Base-by-base conservation (phyloP, 2,797 vertebrate species). In the Orientallactaga sibirica region DNA sequence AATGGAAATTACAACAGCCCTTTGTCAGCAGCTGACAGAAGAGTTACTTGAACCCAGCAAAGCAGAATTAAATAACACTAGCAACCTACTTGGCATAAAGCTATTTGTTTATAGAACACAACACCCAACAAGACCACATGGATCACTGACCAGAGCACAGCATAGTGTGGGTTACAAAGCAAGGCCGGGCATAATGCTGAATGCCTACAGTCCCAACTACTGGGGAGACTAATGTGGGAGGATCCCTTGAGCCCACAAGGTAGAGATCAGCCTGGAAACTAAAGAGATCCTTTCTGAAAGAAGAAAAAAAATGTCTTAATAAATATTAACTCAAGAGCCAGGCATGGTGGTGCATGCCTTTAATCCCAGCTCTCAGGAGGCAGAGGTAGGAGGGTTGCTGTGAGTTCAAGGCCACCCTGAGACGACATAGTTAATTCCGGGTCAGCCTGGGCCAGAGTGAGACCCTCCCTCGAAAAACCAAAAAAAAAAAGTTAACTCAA, bases 21-120 rank as follows among this genome's bases (percentile, higher is more conserved):
- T 70, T 11, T 84, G 52, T 96, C 84, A 81, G 55, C 20, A 96
- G 84, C 1, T 80, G 43, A 81, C 33, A 81, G 20, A 76, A 76
- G 7, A 91, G 81, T 16, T 79, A 41, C 18, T 86, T 29, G 43
- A 83, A 77, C 33, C 77, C 48, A 73, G 52, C 25, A 88, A 86
- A 93, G 90, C 9, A 68, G 55, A 92, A 64, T 22, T 89, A 58
- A 11, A 20, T 33, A 73, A 88, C 16, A 76, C 4, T 33, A 81
- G 71, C n/a, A 86, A 58, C 14, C 19, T 62, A 58, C 55, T 81
- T 88, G 29, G 24, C 3, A 79, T 88, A 66, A 92, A 83, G 67
- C 86, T 58, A 79, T n/a, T 79, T 8, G 48, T 93, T 70, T 62
- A 67, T 48, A 93, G 76, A 25, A 27, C 48, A 67, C 2, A 61